Conservation (phyloP, 2,113 vertebrate species). For the Cinclus mexicanus region DNA sequence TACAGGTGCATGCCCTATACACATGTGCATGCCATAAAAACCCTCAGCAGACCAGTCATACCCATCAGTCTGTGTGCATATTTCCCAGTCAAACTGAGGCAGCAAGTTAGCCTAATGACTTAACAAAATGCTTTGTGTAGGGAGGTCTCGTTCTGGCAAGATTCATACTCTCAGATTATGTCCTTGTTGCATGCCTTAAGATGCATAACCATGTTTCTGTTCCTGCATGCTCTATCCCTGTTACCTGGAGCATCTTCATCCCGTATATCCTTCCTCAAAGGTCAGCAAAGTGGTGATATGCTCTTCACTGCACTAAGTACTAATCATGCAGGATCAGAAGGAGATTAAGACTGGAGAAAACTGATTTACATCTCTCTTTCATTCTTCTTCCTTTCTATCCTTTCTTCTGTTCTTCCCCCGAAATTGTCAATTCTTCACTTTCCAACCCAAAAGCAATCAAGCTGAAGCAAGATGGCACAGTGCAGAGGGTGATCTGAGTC, state of each 20-base stretch:
- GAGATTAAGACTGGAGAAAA: background rate
- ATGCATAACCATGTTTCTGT: background rate
- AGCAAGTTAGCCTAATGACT: background rate
- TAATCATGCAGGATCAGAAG: background rate
- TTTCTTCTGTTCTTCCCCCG: background rate
- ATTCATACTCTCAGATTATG: background rate
- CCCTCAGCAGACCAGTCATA: background rate
- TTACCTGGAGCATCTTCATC: background rate
- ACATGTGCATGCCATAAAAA: background rate
- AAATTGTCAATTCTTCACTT: background rate
- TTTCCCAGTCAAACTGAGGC: background rate
- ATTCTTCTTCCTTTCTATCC: background rate
- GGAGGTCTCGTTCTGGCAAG: background rate
- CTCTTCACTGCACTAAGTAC: background rate
- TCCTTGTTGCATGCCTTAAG: background rate
- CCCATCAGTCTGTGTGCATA: background rate
- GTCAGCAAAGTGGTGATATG: background rate
- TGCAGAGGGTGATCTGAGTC: constrained; percentile 16
- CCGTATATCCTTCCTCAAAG: background rate
- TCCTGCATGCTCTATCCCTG: background rate
- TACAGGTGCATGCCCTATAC: background rate
- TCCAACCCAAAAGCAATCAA: background rate
- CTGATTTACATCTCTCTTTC: background rate
- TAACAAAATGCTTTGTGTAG: background rate
- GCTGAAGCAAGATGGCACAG: background rate